Conservation (phyloP, 2,797 vertebrate genomes). For the Myotis findleyi region DNA sequence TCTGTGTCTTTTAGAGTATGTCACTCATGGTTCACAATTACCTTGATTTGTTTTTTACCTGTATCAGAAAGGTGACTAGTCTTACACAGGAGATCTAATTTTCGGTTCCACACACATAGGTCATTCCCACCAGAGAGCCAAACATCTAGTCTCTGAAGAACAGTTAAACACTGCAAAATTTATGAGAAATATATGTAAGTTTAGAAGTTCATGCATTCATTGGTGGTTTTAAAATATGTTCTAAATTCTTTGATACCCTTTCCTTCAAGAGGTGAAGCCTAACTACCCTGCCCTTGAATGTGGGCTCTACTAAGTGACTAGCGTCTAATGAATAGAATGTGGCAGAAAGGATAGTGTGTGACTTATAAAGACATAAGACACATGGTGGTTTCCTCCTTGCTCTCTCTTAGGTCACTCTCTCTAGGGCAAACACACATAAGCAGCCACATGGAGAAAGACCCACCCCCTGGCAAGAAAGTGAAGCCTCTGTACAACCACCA, state of each 20-base stretch:
- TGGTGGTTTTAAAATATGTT: not conserved
- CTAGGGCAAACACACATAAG: not conserved
- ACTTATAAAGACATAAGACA: not conserved
- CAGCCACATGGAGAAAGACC: not conserved
- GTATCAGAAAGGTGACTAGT: slow-evolving; percentile 92
- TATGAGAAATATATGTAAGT: slow-evolving; percentile 49
- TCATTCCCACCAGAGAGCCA: slow-evolving; percentile 96
- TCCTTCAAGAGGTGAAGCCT: not conserved
- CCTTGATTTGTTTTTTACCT: slow-evolving; percentile 84
- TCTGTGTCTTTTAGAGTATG: not conserved
- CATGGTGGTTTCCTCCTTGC: not conserved
- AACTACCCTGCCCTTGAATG: not conserved
- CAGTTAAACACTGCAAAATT: slow-evolving; percentile 92
- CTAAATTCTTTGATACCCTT: not conserved
- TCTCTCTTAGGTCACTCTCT: not conserved
- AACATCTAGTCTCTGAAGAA: slow-evolving; percentile 91
- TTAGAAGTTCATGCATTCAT: slow-evolving; percentile 29
- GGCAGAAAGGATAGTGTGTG: not conserved
- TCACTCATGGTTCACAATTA: not conserved
- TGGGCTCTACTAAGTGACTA: not conserved
- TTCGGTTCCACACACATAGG: slow-evolving; percentile 94
- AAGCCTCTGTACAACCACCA: not conserved
- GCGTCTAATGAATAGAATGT: not conserved
- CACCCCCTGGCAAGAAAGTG: not conserved
- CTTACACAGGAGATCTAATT: slow-evolving; percentile 94